Evolutionary conservation across 2,888 invertebrate genomes (phyloP).

Genomic region (Pseudoips prasinana): DNA sequence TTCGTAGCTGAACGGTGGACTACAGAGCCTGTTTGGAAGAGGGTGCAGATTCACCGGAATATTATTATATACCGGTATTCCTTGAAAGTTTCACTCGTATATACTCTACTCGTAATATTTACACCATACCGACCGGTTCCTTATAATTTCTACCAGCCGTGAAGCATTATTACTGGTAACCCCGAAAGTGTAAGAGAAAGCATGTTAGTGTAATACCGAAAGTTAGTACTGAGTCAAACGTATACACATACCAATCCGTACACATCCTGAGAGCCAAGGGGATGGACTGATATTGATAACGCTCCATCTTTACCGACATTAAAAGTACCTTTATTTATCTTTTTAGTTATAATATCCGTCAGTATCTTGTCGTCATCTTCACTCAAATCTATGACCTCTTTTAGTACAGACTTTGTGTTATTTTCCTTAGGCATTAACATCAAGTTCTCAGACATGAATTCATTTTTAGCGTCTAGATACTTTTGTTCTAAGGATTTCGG

Average conservation of each 20-base stretch:
- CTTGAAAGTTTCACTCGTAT: too few species aligned
- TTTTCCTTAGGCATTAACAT: slow-evolving; percentile 68
- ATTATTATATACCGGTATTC: too few species aligned
- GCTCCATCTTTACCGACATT: slow-evolving; percentile 72
- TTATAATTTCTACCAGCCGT: too few species aligned
- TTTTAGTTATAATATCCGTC: slow-evolving; percentile 61
- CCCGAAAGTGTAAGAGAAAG: too few species aligned
- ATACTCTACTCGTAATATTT: not conserved
- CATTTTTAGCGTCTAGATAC: slow-evolving; percentile 74
- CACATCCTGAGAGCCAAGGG: slow-evolving; percentile 43
- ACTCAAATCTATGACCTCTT: slow-evolving; percentile 69
- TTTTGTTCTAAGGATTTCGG: slow-evolving; percentile 65
- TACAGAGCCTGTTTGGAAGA: too few species aligned
- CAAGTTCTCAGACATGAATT: slow-evolving; percentile 73
- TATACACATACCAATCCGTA: slow-evolving; percentile 60
- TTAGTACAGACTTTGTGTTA: slow-evolving; percentile 52
- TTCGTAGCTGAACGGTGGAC: too few species aligned
- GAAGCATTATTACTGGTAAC: too few species aligned
- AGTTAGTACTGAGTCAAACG: slow-evolving; percentile 31
- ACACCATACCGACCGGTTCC: too few species aligned
- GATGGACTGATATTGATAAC: slow-evolving; percentile 69
- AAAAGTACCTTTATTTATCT: slow-evolving; percentile 61
- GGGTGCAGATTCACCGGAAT: too few species aligned
- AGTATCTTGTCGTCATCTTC: slow-evolving; percentile 61
- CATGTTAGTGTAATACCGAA: slow-evolving; percentile 37